Evolutionary conservation across 2,797 vertebrate genomes (phyloP), one percentile per base, ranked within the genome.

Genomic region (Takifugu ocellatus): DNA sequence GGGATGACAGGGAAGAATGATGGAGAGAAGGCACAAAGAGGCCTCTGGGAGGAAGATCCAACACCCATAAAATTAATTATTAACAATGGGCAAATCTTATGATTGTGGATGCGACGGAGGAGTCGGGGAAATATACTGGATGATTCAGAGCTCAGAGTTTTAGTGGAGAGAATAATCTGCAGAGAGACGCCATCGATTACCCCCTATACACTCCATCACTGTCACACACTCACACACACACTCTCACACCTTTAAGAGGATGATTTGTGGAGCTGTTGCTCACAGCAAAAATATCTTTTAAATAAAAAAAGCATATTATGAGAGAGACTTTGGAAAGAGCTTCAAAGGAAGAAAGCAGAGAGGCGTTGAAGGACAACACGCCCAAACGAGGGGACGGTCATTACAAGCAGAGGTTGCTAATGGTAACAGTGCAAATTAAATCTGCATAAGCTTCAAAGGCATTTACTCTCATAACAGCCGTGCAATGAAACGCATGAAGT

Each of bases 61-160:
- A 66, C 74, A 77, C 67, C 72, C 82, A 85, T 66, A 81, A 89
- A 85, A 88, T 87, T 77, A 84, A 87, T 86, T 87, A 84, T 83
- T 87, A 84, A 86, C 83, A 84, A 84, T 77, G 57, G 64, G 63
- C 67, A 75, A 82, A 85, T 84, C 74, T 61, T 75, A 81, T 82
- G 74, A 78, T 76, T 81, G 78, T 77, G 77, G 66, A 59, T 81
- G 80, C 78, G 73, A 79, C 69, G 67, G 63, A 77, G 67, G 69
- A 83, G 74, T 51, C 64, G 66, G 55, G 66, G 67, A 70, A 78
- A 87, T 81, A 84, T 85, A 78, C 72, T 74, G 75, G 49, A 76
- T 81, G 78, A 71, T 69, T 75, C 63, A 26, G 36, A 75, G 78
- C 55, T 49, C 33, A 31, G 50, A 49, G 70, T 69, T 59, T 71